Conservation (phyloP, 2,888 invertebrate species). For the Amphipoea lucens region DNA sequence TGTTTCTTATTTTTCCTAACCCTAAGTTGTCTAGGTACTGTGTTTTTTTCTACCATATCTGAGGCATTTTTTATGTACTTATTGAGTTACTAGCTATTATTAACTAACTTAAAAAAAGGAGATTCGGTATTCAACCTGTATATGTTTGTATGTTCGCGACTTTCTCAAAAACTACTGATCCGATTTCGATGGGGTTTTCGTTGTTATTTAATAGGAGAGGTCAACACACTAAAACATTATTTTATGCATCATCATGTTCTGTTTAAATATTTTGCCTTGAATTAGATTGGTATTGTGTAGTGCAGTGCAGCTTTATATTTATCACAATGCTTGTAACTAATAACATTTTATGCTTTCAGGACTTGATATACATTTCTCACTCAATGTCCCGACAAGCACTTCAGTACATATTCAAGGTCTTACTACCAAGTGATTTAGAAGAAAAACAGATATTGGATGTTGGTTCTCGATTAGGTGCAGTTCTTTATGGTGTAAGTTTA, state of each 20-base stretch:
- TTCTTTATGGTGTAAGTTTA: slow-evolving; percentile 92
- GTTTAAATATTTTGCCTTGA: background rate
- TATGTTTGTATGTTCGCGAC: background rate
- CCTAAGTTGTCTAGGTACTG: background rate
- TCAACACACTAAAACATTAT: background rate
- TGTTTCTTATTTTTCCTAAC: background rate
- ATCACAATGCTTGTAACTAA: background rate
- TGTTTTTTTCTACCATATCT: background rate
- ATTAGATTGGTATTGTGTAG: background rate
- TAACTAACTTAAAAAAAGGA: background rate
- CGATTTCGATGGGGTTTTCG: background rate
- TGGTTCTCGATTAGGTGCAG: slow-evolving; percentile 93
- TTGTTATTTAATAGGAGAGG: background rate
- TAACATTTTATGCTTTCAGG: slow-evolving; percentile 74
- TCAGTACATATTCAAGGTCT: slow-evolving; percentile 91
- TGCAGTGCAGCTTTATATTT: slow-evolving; percentile 8
- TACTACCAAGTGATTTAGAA: slow-evolving; percentile 90
- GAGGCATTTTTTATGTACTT: background rate
- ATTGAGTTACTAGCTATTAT: background rate
- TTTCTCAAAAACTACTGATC: background rate
- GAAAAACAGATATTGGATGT: slow-evolving; percentile 92
- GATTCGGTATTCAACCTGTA: background rate
- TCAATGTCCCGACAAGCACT: slow-evolving; percentile 91
- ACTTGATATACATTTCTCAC: slow-evolving; percentile 91
- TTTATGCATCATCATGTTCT: background rate